Conservation (phyloP, 1,140 invertebrate genomes). For the Spodoptera frugiperda region DNA sequence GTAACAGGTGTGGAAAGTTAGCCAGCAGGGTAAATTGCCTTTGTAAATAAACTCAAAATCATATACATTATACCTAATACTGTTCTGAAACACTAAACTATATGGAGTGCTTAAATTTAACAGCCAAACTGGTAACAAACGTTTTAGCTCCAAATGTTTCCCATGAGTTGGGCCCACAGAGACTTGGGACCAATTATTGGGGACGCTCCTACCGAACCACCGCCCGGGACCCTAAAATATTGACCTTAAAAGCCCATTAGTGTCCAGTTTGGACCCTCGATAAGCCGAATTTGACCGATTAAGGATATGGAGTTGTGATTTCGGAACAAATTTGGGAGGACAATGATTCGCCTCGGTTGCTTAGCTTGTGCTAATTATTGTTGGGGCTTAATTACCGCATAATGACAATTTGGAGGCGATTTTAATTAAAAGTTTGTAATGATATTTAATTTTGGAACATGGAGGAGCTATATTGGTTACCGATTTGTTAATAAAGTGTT, state of each 20-base stretch:
- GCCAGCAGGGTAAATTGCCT: background rate
- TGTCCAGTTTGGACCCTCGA: constrained; percentile 64
- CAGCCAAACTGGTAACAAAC: constrained; percentile 49
- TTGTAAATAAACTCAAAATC: constrained; percentile 24
- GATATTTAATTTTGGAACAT: no score
- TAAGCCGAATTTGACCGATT: constrained; percentile 70
- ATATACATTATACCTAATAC: constrained; percentile 1
- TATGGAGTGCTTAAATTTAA: constrained; percentile 49
- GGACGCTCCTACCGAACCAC: constrained; percentile 60
- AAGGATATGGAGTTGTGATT: constrained; percentile 61
- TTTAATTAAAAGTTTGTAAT: no score
- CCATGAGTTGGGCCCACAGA: constrained; percentile 49
- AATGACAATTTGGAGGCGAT: background rate
- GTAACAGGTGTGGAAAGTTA: background rate
- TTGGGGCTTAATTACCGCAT: background rate
- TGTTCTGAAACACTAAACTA: constrained; percentile 16
- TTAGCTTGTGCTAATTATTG: constrained; percentile 12
- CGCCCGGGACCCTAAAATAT: constrained; percentile 70
- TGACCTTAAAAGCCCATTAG: constrained; percentile 75
- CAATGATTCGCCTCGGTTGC: constrained; percentile 35
- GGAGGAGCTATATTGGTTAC: no score
- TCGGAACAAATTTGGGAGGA: constrained; percentile 50
- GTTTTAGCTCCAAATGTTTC: constrained; percentile 53
- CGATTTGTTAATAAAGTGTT: no score
- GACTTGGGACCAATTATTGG: constrained; percentile 72